Evolutionary conservation across 2,797 vertebrate species (phyloP).

Genomic region (Pangasius mekongensis): DNA sequence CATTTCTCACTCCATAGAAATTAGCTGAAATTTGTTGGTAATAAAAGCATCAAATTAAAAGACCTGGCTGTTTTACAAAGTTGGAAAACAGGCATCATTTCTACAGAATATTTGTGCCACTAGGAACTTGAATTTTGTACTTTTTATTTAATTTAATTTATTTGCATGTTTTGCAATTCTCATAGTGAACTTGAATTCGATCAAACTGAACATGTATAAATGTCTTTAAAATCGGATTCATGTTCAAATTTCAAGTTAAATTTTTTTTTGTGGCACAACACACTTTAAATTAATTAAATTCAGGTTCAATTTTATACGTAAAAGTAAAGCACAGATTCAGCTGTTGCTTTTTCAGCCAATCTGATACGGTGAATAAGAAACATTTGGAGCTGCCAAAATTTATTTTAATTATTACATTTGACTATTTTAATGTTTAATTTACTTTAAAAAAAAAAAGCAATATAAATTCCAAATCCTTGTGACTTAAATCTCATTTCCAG

Average conservation of each 20-base stretch:
- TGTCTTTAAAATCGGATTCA: not conserved
- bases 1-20: not conserved
- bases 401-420: not conserved
- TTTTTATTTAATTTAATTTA: not conserved
- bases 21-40: not conserved
- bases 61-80: not conserved
- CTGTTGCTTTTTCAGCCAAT: not conserved
- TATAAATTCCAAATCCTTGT: not conserved
- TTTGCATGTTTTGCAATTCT: not conserved
- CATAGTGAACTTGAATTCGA: too few species aligned
- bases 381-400: not conserved
- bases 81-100: too few species aligned
- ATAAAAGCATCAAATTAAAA: not conserved
- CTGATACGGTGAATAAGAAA: not conserved
- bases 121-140: not conserved
- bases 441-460: not conserved
- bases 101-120: not conserved
- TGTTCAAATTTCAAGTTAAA: not conserved
- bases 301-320: not conserved
- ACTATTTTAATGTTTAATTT: not conserved
- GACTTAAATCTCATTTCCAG: not conserved
- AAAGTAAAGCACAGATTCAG: not conserved
- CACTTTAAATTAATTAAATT: not conserved
- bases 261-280: not conserved
- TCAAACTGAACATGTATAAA: not conserved